Evolutionary conservation across 2,888 invertebrate species (phyloP), one percentile per base, ranked within the genome.

Genomic region (Netelia virgata): DNA sequence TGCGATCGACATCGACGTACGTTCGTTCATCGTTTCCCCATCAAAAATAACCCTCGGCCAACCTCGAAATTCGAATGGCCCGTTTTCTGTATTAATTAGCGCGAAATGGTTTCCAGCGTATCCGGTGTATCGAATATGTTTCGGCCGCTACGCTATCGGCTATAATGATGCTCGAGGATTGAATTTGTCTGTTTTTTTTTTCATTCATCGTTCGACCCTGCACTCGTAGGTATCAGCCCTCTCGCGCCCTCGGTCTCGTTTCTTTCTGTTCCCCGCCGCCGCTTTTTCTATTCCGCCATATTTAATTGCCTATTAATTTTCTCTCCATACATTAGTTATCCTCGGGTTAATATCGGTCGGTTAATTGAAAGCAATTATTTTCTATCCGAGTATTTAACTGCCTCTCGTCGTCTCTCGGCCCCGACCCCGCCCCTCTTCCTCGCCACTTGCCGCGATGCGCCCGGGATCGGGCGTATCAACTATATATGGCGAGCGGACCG

Each of bases 361-460:
- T 73, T 84, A 77, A 84, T 84, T 77, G 69, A 81, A 82, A 55
- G 81, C 72, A 81, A 72, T 76, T 81, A 77, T 77, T 73, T 77
- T 69, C 63, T 16, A 63, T 61, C 57, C 43, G 69, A 50, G 64
- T 82, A 64, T 78, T 74, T 69, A 57, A 23, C 50, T 20, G 41
- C 55, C 57, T 8, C 43, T 23, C 68, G 50, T 36, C 47, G n/a
- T 23, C 47, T 59, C n/a, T 23, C 55, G 28, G n/a, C 28, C n/a
- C n/a, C 43, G 6, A 59, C 11, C 61, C 61, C n/a, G n/a, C 50
- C 14, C n/a, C 47, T 23, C 66, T 73, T 43, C 23, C 55, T n/a
- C 47, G 36, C 50, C 10, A 16, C 59, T 20, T 47, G 11, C 14
- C 59, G 20, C 73, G 11, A 18, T 57, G 8, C 64, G 16, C 16